These are phyloP conservation scores for Pollenia griseotomentosa DNA, from an alignment of 2,888 invertebrate species.

Conservation along the genomic window DNA sequence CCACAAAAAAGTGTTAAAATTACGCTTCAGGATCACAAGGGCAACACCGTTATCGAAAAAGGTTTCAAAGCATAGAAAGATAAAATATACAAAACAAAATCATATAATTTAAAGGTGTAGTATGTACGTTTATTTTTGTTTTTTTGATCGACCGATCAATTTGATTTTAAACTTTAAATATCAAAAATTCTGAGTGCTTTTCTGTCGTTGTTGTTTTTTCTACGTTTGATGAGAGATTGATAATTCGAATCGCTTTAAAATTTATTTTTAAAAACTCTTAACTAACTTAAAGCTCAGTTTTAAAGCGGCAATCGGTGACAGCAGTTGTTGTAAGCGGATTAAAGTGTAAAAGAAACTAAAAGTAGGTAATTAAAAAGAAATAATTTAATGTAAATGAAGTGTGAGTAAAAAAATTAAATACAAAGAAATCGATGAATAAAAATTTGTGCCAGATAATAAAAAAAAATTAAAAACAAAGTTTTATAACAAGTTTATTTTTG, in stretches of 20 bases:
- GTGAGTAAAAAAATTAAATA: conserved; percentile 9
- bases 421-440: conserved; percentile 32
- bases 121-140: not conserved
- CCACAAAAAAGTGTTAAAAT: too few species aligned
- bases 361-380: not conserved
- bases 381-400: conserved; percentile 27
- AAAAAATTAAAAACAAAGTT: not conserved
- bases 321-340: conserved; percentile 77
- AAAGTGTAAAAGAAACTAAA: conserved; percentile 16
- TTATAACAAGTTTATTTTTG: too few species aligned
- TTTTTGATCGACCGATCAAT: not conserved
- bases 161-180: conserved; percentile 6
- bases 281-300: conserved; percentile 79
- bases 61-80: conserved; percentile 7
- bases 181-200: conserved; percentile 14
- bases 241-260: conserved; percentile 10
- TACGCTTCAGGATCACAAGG: too few species aligned
- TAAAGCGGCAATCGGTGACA: conserved; percentile 79
- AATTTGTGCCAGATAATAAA: not conserved
- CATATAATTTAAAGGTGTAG: not conserved
- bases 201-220: not conserved
- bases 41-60: not conserved
- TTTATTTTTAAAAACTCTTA: conserved; percentile 66
- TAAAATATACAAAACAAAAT: conserved; percentile 14
- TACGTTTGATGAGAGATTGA: conserved; percentile 25